These are phyloP conservation scores for Chelon labrosus DNA, from an alignment of 2,797 vertebrate species.

Conservation along the genomic window DNA sequence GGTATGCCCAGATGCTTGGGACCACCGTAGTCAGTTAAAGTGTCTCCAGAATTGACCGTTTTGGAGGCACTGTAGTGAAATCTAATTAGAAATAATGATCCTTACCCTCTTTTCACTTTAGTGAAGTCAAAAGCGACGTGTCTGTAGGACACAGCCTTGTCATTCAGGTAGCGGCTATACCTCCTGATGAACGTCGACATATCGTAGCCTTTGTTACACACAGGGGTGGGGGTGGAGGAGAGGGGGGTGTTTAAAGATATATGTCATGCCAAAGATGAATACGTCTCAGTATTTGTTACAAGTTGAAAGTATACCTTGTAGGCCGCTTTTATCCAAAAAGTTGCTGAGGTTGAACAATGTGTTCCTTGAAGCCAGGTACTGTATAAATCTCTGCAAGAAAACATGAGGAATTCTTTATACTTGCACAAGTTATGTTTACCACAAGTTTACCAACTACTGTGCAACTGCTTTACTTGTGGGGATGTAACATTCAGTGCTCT, in stretches of 20 bases:
- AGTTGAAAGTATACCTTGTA: conserved; percentile 88
- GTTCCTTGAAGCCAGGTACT: conserved; percentile 97
- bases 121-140: conserved; percentile 98
- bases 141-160: conserved; percentile 97
- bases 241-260: background rate
- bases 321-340: conserved; percentile 97
- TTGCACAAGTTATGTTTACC: conserved; percentile 5
- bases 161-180: conserved; percentile 96
- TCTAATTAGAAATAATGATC: background rate
- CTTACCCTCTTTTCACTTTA: conserved; percentile 98
- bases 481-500: background rate
- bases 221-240: conserved; percentile 14
- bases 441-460: background rate
- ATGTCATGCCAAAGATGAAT: background rate
- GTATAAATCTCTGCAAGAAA: conserved; percentile 92
- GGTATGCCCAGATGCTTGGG: no score
- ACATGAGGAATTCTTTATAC: conserved; percentile 6
- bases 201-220: conserved; percentile 88
- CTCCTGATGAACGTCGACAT: conserved; percentile 96
- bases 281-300: background rate
- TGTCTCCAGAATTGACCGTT: no score
- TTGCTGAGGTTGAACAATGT: conserved; percentile 97
- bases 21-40: no score
- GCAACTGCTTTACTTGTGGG: background rate
- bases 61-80: background rate